Conservation (phyloP, 2,113 vertebrate genomes). For the Actenoides lindsayi region DNA sequence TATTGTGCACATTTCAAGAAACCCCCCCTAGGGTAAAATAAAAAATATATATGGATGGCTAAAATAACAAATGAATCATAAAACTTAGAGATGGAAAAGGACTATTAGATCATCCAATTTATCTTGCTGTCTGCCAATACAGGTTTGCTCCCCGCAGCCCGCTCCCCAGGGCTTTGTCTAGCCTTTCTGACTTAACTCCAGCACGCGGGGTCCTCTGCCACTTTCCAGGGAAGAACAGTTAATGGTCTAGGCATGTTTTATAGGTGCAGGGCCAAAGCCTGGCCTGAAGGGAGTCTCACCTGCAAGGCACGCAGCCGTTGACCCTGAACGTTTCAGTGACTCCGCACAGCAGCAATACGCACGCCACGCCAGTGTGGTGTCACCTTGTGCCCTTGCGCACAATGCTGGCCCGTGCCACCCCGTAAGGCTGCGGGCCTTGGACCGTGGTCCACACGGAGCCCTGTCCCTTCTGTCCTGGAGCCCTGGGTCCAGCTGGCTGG, state of each 20-base stretch:
- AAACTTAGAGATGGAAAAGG: constrained; percentile 59
- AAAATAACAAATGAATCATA: constrained; percentile 74
- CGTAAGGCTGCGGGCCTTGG: fast-evolving
- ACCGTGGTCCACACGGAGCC: fast-evolving
- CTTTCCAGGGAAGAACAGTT: neutral
- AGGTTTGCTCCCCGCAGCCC: constrained; percentile 45
- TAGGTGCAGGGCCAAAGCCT: neutral
- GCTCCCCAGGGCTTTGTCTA: constrained; percentile 39
- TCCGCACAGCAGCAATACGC: fast-evolving
- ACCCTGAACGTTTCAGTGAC: fast-evolving
- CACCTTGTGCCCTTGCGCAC: neutral
- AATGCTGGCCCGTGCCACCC: fast-evolving
- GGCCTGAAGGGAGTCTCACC: neutral
- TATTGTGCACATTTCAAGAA: constrained; percentile 58
- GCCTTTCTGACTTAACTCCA: constrained; percentile 26
- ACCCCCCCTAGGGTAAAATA: constrained; percentile 69
- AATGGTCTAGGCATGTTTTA: neutral
- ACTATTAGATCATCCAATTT: constrained; percentile 68
- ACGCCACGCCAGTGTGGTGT: fast-evolving
- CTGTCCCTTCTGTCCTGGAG: fast-evolving
- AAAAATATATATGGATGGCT: constrained; percentile 64
- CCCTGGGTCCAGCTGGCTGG: neutral
- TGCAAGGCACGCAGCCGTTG: fast-evolving
- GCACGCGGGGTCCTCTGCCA: neutral
- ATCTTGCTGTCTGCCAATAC: constrained; percentile 57